Conservation (phyloP, 2,113 vertebrate species). For the Fulmarus glacialis region DNA sequence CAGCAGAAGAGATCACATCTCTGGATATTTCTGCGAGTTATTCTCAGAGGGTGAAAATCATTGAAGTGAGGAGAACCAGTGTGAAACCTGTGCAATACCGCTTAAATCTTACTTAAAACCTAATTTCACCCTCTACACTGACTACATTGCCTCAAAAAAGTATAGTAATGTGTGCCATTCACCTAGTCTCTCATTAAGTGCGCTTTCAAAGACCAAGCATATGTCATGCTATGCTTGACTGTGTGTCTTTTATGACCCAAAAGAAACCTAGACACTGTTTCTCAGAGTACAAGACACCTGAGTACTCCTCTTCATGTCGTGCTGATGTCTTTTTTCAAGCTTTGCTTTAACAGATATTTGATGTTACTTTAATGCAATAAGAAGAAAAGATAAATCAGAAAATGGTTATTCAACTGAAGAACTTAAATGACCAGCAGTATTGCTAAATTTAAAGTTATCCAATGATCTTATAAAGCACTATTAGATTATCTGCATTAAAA, state of each 20-base stretch:
- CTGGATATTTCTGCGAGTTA: neutral
- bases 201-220: neutral
- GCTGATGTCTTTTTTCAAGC: neutral
- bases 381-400: neutral
- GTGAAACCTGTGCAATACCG: neutral
- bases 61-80: neutral
- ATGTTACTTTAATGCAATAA: neutral
- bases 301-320: neutral
- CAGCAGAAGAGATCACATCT: neutral
- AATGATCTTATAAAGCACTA: neutral
- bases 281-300: neutral
- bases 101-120: neutral
- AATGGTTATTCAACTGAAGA: neutral
- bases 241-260: neutral
- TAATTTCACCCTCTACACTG: constrained; percentile 19
- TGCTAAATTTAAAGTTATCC: neutral
- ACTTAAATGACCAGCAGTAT: neutral
- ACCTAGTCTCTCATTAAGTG: neutral
- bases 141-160: neutral
- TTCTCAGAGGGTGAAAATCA: neutral
- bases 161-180: neutral
- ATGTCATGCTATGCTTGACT: neutral
- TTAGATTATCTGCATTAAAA: neutral
- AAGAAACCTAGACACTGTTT: neutral
- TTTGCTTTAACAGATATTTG: neutral